Conservation (phyloP, 2,888 invertebrate genomes). For the Pandemis cinnamomeana region DNA sequence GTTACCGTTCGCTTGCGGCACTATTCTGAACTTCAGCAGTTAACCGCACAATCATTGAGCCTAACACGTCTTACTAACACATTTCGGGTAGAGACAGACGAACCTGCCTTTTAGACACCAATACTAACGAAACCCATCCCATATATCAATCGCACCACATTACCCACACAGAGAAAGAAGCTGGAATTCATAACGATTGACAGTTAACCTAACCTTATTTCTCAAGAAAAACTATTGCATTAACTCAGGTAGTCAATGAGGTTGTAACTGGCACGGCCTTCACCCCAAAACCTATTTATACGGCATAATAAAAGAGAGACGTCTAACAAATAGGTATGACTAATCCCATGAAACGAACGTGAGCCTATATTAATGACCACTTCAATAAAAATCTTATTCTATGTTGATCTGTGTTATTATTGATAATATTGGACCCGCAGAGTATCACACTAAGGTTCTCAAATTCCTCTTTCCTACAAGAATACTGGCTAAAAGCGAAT, state of each 20-base stretch:
- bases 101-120: conserved; percentile 19
- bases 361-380: conserved; percentile 19
- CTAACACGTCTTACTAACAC: conserved; percentile 12
- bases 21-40: conserved; percentile 73
- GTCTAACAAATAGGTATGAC: conserved; percentile 60
- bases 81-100: conserved; percentile 2
- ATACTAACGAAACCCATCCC: neutral
- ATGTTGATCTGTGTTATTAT: neutral
- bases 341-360: conserved; percentile 42
- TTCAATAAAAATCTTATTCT: conserved; percentile 8
- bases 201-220: neutral
- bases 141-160: neutral
- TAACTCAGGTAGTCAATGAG: conserved; percentile 28
- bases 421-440: too few relatives aligned
- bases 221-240: conserved; percentile 17
- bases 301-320: conserved; percentile 57
- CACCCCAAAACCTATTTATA: conserved; percentile 72
- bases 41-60: conserved; percentile 5
- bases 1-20: conserved; percentile 73
- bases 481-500: neutral
- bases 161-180: conserved; percentile 1
- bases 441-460: neutral
- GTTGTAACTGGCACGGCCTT: conserved; percentile 57
- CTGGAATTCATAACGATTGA: neutral
- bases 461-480: neutral